A percentile compares a stretch with the other conserved stretches of the same genome.
phyloP scores from a whole-genome alignment of 2,888 invertebrate species.

The Tricholauxania praeusta region DNA sequence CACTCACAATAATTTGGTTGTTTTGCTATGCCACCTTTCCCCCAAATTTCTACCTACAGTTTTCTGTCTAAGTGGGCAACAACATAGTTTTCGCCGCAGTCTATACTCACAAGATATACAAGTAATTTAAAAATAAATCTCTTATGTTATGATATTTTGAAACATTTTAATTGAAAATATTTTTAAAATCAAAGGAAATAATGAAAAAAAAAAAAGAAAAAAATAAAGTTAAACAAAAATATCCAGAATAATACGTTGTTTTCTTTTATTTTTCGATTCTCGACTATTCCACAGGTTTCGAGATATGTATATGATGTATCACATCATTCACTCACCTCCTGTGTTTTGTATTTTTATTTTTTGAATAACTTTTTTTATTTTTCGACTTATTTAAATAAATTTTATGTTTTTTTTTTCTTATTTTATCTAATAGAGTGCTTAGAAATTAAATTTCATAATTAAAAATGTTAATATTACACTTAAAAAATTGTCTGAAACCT shows the following conservation, averaged over 20 bases:
- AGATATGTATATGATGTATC: neutral
- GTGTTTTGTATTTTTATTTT: too few species aligned
- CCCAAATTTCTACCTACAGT: neutral
- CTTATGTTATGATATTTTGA: constrained; percentile 1
- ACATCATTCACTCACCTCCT: neutral
- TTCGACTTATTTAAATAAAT: too few species aligned
- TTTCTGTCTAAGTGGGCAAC: too few species aligned
- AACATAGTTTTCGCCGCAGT: too few species aligned
- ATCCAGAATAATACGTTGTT: neutral
- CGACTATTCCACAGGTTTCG: constrained; percentile 27
- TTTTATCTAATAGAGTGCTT: too few species aligned
- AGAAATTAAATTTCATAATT: too few species aligned
- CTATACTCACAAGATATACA: too few species aligned
- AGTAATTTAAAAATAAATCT: neutral
- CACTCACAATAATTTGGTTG: neutral
- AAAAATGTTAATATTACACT: too few species aligned
- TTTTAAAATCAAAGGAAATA: neutral
- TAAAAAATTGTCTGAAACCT: too few species aligned
- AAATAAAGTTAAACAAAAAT: neutral
- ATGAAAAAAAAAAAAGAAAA: too few species aligned
- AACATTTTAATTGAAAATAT: neutral
- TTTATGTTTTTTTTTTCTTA: too few species aligned
- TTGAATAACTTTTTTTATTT: too few species aligned
- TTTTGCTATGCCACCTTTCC: neutral
- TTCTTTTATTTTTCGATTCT: constrained; percentile 9